Conservation (phyloP, 2,888 invertebrate species). For the Aporophyla lueneburgensis region DNA sequence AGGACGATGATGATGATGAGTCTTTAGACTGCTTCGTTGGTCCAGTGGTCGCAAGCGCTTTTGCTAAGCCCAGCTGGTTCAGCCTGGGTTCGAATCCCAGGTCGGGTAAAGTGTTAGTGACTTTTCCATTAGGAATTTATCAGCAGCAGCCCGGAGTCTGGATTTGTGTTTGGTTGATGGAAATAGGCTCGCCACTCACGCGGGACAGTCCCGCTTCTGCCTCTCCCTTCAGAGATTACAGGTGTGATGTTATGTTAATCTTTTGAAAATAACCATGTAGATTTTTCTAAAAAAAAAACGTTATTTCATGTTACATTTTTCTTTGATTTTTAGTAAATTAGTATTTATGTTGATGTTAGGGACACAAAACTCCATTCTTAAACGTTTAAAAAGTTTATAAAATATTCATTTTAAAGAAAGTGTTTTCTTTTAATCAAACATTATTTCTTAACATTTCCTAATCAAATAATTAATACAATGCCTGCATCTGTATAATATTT, state of each 20-base stretch:
- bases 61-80: background rate
- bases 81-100: background rate
- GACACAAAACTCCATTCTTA: background rate
- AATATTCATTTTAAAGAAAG: background rate
- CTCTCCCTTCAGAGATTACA: background rate
- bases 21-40: background rate
- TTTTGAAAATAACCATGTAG: background rate
- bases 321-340: background rate
- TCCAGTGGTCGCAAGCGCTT: background rate
- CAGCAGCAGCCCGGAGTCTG: background rate
- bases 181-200: too few relatives aligned
- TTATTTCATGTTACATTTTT: too few relatives aligned
- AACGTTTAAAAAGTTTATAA: background rate
- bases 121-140: background rate
- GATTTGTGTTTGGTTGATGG: background rate
- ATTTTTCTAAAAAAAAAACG: too few relatives aligned
- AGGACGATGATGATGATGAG: too few relatives aligned
- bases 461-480: conserved; percentile 10
- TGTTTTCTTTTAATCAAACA: background rate
- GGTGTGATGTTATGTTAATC: background rate
- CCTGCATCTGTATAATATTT: background rate
- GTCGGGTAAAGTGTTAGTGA: background rate
- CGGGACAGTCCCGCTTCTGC: too few relatives aligned
- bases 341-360: background rate
- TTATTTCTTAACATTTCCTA: background rate